Conservation (phyloP, 1,140 invertebrate genomes). For the Hyposmocoma kahamanoa region DNA sequence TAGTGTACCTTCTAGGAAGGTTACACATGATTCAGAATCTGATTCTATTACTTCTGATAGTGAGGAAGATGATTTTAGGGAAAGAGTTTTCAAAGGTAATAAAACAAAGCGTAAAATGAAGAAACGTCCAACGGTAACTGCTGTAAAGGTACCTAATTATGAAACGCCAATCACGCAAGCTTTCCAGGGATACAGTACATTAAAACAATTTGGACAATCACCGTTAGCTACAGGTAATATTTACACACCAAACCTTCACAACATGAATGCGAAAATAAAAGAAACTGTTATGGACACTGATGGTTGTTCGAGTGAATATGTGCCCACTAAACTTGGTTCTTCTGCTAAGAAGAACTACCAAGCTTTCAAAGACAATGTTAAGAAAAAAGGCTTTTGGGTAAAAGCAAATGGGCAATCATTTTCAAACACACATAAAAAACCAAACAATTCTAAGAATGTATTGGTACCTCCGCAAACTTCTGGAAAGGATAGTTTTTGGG, state of each 20-base stretch:
- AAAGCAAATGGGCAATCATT: conserved; percentile 43
- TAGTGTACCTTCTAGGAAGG: not conserved
- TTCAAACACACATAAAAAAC: not conserved
- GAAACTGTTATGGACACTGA: conserved; percentile 38
- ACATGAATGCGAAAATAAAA: conserved; percentile 39
- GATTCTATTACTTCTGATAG: conserved; percentile 57
- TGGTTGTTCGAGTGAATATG: conserved; percentile 61
- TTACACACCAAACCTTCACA: conserved; percentile 49
- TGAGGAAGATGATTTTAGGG: conserved; percentile 59
- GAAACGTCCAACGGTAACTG: conserved; percentile 17
- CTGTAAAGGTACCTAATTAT: conserved; percentile 24
- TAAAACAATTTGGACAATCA: conserved; percentile 41
- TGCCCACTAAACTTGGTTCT: conserved; percentile 61
- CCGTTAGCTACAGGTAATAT: conserved; percentile 58
- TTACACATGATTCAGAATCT: conserved; percentile 45
- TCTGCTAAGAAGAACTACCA: conserved; percentile 65
- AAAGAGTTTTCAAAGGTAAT: conserved; percentile 44
- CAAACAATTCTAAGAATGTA: not conserved
- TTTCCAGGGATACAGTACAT: conserved; percentile 49
- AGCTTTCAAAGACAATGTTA: conserved; percentile 65
- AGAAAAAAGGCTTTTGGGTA: conserved; percentile 60
- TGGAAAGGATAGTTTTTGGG: not conserved
- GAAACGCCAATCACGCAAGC: conserved; percentile 21
- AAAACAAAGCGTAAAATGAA: conserved; percentile 44
- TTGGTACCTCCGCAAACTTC: not conserved